Evolutionary conservation across 2,888 invertebrate species (phyloP).

Genomic region (Amiota minor): DNA sequence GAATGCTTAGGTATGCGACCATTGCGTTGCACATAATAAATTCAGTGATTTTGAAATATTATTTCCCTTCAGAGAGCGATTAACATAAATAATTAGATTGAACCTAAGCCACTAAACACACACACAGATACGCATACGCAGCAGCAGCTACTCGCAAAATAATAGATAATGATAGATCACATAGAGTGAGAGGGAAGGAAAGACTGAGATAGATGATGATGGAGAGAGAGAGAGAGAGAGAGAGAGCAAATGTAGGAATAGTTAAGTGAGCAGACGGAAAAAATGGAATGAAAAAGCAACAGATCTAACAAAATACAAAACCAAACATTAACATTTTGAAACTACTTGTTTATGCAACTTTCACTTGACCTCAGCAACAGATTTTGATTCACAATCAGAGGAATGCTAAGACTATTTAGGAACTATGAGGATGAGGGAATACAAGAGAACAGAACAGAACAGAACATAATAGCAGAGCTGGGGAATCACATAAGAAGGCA

Average conservation of each 20-base stretch:
- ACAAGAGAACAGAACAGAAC: no score
- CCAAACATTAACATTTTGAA: not conserved
- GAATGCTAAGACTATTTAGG: no score
- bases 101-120: constrained; percentile 43
- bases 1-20: not conserved
- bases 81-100: constrained; percentile 66
- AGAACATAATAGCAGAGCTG: no score
- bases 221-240: no score
- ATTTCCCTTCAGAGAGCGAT: constrained; percentile 61
- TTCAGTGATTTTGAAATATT: constrained; percentile 57
- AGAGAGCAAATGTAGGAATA: no score
- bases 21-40: constrained; percentile 43
- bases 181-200: constrained; percentile 4
- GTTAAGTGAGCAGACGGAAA: no score
- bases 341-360: constrained; percentile 41
- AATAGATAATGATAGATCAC: not conserved
- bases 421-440: no score
- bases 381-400: no score
- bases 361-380: constrained; percentile 52
- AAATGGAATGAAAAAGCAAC: no score
- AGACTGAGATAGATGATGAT: not conserved
- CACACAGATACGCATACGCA: not conserved
- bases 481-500: constrained; percentile 14
- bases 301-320: no score
- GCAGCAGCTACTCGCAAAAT: not conserved